phyloP scores from a whole-genome alignment of 1,140 invertebrate species.

The Drosophila littoralis region DNA sequence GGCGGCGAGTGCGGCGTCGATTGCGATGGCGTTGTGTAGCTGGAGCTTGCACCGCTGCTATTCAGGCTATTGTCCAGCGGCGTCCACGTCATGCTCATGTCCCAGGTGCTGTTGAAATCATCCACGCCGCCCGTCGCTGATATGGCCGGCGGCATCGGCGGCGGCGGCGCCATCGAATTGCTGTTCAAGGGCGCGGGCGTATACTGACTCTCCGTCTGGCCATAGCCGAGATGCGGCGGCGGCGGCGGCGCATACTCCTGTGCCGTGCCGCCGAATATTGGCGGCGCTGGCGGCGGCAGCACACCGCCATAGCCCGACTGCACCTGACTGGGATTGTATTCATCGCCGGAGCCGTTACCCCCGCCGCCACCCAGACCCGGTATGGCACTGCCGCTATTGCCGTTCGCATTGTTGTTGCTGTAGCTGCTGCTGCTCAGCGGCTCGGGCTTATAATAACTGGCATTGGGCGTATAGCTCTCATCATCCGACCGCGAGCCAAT shows the following conservation, averaged over 20 bases:
- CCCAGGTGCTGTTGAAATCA: constrained; percentile 79
- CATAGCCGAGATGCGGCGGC: constrained; percentile 56
- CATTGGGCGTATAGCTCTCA: constrained; percentile 67
- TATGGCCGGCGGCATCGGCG: constrained; percentile 86
- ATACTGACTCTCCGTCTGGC: constrained; percentile 58
- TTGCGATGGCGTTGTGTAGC: constrained; percentile 54
- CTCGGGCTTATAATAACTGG: constrained; percentile 73
- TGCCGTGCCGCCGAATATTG: constrained; percentile 10
- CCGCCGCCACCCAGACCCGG: constrained; percentile 57
- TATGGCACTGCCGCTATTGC: constrained; percentile 52
- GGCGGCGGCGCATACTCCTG: constrained; percentile 70
- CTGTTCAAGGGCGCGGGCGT: constrained; percentile 83
- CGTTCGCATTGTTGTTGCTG: constrained; percentile 38
- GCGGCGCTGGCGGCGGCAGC: constrained; percentile 39
- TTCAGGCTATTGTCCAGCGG: constrained; percentile 67
- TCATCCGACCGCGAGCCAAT: constrained; percentile 84
- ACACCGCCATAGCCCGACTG: constrained; percentile 33
- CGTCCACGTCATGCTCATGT: constrained; percentile 82
- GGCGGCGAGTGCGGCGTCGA: constrained; percentile 88
- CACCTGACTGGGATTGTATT: constrained; percentile 58
- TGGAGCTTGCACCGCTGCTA: constrained; percentile 64
- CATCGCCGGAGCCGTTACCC: constrained; percentile 35
- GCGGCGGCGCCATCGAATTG: constrained; percentile 83
- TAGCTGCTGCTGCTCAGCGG: constrained; percentile 48
- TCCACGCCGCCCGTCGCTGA: constrained; percentile 29